Conservation (phyloP, 2,888 invertebrate genomes). For the Eurois occulta region DNA sequence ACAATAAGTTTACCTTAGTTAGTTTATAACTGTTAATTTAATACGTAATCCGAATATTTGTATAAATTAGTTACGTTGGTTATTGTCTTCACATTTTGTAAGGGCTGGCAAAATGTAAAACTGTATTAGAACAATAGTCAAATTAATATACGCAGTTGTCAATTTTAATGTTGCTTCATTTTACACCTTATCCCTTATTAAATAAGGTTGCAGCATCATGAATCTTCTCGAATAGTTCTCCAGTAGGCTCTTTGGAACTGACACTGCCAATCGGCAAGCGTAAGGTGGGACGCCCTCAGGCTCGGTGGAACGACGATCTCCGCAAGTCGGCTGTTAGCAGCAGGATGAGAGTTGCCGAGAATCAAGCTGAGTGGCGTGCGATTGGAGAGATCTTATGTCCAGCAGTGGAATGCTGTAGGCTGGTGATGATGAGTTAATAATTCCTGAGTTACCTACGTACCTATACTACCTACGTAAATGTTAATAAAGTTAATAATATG, state of each 20-base stretch:
- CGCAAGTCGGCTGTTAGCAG: too few relatives aligned
- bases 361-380: too few relatives aligned
- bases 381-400: too few relatives aligned
- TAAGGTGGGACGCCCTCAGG: too few relatives aligned
- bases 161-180: conserved; percentile 75
- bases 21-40: conserved; percentile 38
- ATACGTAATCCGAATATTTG: conserved; percentile 25
- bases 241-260: not conserved
- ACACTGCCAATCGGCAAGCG: too few relatives aligned
- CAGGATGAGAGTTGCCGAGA: too few relatives aligned
- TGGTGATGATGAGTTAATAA: not conserved
- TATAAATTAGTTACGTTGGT: conserved; percentile 38
- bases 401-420: too few relatives aligned
- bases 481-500: not conserved
- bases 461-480: not conserved
- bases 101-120: conserved; percentile 88
- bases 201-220: not conserved
- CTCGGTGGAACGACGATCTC: too few relatives aligned
- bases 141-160: conserved; percentile 86
- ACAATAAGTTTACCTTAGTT: conserved; percentile 22
- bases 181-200: conserved; percentile 1
- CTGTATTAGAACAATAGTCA: conserved; percentile 73
- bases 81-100: conserved; percentile 79
- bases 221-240: too few relatives aligned
- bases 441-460: not conserved